Conservation (phyloP, 2,113 vertebrate species). For the Melanotaenia duboulayi region DNA sequence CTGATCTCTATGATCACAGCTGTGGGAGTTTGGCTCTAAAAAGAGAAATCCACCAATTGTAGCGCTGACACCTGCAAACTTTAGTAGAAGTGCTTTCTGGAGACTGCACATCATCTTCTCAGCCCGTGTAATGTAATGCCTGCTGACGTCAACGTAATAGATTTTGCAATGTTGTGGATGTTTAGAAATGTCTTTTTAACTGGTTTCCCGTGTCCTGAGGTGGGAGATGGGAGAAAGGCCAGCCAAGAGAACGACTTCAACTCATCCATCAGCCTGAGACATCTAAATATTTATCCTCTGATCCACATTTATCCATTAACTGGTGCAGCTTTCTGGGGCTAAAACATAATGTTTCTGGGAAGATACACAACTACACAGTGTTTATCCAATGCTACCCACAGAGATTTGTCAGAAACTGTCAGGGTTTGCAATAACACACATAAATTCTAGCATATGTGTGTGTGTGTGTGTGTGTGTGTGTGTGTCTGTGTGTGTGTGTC, state of each 20-base stretch:
- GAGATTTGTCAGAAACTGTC: constrained; percentile 70
- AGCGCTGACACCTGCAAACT: constrained; percentile 57
- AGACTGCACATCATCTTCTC: constrained; percentile 58
- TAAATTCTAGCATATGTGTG: constrained; percentile 51
- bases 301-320: constrained; percentile 68
- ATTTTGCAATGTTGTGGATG: constrained; percentile 54
- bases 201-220: constrained; percentile 60
- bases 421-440: constrained; percentile 65
- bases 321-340: constrained; percentile 71
- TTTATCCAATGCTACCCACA: constrained; percentile 63
- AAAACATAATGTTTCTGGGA: constrained; percentile 77
- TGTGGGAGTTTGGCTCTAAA: constrained; percentile 47
- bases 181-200: constrained; percentile 69
- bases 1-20: constrained; percentile 8
- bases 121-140: constrained; percentile 28
- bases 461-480: not conserved
- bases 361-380: constrained; percentile 54
- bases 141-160: constrained; percentile 46
- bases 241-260: constrained; percentile 38
- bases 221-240: constrained; percentile 42
- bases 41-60: constrained; percentile 65
- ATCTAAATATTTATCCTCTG: constrained; percentile 80
- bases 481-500: constrained; percentile 1
- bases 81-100: constrained; percentile 48
- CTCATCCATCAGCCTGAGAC: constrained; percentile 70